Percentiles rank a stretch among this genome's conserved stretches.
phyloP scores from a whole-genome alignment of 2,797 vertebrate species.

The Catamblyrhynchus diadema region DNA sequence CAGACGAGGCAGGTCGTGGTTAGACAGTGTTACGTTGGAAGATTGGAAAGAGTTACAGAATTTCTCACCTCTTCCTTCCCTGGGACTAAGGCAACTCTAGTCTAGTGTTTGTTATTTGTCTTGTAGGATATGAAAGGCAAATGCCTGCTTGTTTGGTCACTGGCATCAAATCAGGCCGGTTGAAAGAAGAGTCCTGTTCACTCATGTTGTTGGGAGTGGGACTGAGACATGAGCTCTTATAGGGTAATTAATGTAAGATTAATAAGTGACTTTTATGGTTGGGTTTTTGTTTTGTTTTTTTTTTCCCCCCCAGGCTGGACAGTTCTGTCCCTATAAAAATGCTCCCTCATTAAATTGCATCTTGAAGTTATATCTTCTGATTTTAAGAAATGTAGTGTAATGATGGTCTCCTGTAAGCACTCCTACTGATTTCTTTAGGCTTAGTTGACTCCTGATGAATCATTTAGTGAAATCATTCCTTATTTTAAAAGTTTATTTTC shows the following conservation, averaged over 20 bases:
- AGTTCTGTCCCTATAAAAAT: neutral
- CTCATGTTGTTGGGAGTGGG: neutral
- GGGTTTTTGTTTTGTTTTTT: neutral
- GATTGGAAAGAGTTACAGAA: neutral
- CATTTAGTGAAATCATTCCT: constrained; percentile 40
- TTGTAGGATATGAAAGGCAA: neutral
- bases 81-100: neutral
- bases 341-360: neutral
- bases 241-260: neutral
- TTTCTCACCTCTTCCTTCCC: constrained; percentile 46
- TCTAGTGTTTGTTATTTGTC: neutral
- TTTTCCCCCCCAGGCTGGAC: neutral
- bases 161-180: neutral
- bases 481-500: neutral
- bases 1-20: neutral
- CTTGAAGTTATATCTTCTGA: neutral
- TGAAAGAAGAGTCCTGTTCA: neutral
- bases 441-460: neutral
- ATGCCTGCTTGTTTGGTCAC: neutral
- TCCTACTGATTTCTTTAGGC: neutral
- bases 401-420: neutral
- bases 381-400: constrained; percentile 24
- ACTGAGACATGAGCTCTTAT: neutral
- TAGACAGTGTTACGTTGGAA: neutral
- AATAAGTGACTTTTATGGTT: neutral